phyloP scores from a whole-genome alignment of 2,113 vertebrate genomes.

The Parus major region DNA sequence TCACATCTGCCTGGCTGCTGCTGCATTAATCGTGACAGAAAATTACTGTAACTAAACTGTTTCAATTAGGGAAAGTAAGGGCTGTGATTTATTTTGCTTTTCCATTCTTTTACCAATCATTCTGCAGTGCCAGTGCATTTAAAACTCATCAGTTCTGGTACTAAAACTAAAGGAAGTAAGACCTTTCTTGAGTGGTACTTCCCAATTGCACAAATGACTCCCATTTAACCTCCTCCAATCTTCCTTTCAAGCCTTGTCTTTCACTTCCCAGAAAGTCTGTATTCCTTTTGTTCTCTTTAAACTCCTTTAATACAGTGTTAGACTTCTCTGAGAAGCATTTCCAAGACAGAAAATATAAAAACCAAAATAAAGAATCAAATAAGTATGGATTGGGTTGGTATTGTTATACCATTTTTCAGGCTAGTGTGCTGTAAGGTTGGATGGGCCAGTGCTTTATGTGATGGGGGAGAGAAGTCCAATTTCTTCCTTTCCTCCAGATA shows the following conservation, averaged over 20 bases:
- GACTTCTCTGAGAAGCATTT: background rate
- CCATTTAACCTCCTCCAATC: background rate
- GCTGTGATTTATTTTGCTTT: conserved; percentile 26
- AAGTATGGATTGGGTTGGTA: background rate
- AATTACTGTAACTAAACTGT: conserved; percentile 35
- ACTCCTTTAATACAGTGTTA: background rate
- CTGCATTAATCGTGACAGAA: background rate
- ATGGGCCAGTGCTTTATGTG: background rate
- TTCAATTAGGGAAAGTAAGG: conserved; percentile 33
- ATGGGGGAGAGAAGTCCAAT: background rate
- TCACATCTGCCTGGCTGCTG: background rate
- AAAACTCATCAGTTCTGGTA: background rate
- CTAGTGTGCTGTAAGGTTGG: background rate
- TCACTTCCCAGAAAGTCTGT: background rate
- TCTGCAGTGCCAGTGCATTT: background rate
- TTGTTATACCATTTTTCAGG: background rate
- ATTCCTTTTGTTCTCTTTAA: background rate
- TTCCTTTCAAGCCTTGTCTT: background rate
- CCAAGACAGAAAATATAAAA: background rate
- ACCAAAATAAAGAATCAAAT: background rate
- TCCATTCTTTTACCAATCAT: background rate
- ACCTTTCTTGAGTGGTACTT: background rate
- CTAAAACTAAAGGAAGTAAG: background rate
- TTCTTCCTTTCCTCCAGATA: background rate
- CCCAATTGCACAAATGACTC: background rate